phyloP scores from a whole-genome alignment of 2,113 vertebrate genomes.

The Tichodroma muraria region DNA sequence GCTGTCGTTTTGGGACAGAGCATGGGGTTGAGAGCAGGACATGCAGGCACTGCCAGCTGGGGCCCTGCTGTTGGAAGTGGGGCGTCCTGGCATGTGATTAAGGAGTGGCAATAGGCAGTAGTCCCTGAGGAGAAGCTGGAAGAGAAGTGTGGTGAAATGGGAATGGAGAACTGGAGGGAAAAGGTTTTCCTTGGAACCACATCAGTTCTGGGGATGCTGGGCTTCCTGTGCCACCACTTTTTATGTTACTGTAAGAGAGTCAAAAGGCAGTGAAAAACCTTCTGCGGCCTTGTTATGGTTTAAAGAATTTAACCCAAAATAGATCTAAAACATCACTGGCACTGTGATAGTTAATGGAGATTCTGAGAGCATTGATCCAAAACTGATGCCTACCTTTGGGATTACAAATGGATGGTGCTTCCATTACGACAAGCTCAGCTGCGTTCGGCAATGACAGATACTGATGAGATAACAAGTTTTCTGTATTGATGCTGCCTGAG shows the following conservation, averaged over 20 bases:
- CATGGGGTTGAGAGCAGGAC: background rate
- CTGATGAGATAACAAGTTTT: constrained; percentile 45
- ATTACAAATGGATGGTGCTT: constrained; percentile 24
- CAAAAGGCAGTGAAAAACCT: background rate
- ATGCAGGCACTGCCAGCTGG: background rate
- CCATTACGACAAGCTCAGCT: background rate
- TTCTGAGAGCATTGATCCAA: constrained; percentile 18
- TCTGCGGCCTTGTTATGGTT: background rate
- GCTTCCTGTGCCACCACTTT: accelerated
- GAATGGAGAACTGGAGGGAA: background rate
- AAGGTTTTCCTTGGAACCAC: background rate
- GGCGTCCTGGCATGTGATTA: background rate
- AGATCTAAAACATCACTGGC: background rate
- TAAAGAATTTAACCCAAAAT: background rate
- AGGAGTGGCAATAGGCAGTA: background rate
- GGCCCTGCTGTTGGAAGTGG: background rate
- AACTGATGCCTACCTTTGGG: background rate
- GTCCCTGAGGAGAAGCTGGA: background rate
- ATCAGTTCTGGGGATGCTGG: background rate
- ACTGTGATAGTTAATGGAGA: background rate
- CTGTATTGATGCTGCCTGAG: background rate
- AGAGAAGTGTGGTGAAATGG: background rate
- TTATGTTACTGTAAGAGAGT: background rate
- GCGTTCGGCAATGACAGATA: background rate
- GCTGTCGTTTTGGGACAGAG: background rate